Conservation (phyloP, 2,113 vertebrate species). For the Odontesthes bonariensis region DNA sequence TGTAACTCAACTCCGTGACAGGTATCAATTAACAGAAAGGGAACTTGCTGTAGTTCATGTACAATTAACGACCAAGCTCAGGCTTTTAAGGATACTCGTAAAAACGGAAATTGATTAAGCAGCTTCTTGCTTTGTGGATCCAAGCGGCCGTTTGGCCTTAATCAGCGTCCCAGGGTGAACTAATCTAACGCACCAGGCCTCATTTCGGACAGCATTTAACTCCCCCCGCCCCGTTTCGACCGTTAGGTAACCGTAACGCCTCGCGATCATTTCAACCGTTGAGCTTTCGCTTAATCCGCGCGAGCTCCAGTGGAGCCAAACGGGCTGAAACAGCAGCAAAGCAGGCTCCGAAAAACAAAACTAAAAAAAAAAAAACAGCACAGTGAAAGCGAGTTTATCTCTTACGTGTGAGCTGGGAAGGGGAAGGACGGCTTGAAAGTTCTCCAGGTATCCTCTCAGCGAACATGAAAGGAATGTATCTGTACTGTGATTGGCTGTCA, state of each 20-base stretch:
- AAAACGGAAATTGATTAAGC: no score
- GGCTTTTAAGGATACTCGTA: not conserved
- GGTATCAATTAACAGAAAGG: no score
- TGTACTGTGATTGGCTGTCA: constrained; percentile 29
- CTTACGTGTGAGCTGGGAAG: constrained; percentile 10
- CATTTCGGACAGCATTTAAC: no score
- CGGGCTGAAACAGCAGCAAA: not conserved
- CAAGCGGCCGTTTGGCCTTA: no score
- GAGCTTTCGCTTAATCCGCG: not conserved
- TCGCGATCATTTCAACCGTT: not conserved
- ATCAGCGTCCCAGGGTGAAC: no score
- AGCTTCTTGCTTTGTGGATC: no score
- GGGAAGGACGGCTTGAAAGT: not conserved
- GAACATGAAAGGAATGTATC: not conserved
- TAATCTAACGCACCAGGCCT: no score
- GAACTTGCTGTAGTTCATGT: not conserved
- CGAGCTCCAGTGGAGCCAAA: not conserved
- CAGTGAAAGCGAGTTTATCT: not conserved
- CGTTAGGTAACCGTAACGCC: not conserved
- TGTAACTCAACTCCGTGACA: no score
- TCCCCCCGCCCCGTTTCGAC: no score
- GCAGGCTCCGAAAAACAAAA: no score
- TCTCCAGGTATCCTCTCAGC: constrained; percentile 9
- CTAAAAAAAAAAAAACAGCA: not conserved
- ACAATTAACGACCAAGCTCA: not conserved